Percentiles rank a stretch among this genome's conserved stretches.
phyloP scores from a whole-genome alignment of 2,113 vertebrate species.

The Sarotherodon lohbergeri region DNA sequence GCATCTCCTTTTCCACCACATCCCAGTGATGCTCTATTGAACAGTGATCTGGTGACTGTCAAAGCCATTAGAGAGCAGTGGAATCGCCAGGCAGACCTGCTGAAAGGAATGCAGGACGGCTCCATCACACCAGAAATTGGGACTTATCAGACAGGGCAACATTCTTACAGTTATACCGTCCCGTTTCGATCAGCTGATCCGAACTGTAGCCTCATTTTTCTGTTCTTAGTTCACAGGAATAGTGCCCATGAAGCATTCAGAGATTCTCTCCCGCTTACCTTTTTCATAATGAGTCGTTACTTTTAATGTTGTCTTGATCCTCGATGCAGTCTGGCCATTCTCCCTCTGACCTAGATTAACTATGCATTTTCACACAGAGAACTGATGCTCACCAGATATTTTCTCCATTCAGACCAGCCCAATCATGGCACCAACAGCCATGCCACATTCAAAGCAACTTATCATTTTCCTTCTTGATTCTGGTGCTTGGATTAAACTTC shows the following conservation, averaged over 20 bases:
- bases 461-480: neutral
- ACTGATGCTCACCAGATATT: neutral
- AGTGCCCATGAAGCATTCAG: rapidly evolving
- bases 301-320: neutral
- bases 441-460: rapidly evolving
- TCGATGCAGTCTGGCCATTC: neutral
- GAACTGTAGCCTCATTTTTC: neutral
- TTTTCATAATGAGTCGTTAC: neutral
- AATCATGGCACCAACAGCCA: neutral
- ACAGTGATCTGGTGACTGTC: neutral
- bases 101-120: neutral
- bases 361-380: neutral
- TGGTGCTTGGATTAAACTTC: neutral
- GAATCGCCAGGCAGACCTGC: neutral
- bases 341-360: rapidly evolving
- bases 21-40: neutral
- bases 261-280: neutral
- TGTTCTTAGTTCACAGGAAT: neutral
- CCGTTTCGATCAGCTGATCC: neutral
- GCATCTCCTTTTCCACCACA: neutral
- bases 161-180: neutral
- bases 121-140: neutral
- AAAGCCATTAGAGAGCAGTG: neutral
- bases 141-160: neutral
- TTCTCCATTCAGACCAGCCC: neutral